Percentiles rank a stretch among this genome's conserved stretches.
phyloP scores from a whole-genome alignment of 1,140 invertebrate species.

The Zaprionus africanus region DNA sequence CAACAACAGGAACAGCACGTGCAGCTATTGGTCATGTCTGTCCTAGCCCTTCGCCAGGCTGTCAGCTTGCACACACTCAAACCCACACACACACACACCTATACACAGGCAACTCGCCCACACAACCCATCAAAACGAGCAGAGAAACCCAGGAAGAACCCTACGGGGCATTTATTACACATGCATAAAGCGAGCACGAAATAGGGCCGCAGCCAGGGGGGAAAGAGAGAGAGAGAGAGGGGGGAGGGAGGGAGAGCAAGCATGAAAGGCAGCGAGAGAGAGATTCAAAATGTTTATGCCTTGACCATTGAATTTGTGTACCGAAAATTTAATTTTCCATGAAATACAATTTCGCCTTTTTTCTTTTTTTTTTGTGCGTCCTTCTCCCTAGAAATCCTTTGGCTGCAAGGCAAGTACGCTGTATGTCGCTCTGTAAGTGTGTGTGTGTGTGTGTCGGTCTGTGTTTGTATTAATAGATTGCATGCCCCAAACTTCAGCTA shows the following conservation, averaged over 20 bases:
- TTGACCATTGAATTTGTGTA: conserved; percentile 57
- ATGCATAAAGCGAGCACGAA: conserved; percentile 26
- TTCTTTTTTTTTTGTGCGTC: conserved; percentile 17
- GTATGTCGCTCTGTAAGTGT: background rate
- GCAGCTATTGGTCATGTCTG: conserved; percentile 24
- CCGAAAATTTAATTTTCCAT: conserved; percentile 55
- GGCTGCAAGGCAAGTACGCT: conserved; percentile 13
- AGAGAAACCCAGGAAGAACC: conserved; percentile 32
- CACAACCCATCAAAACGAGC: conserved; percentile 46
- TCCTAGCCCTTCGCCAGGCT: conserved; percentile 16
- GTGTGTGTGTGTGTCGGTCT: conserved; percentile 12
- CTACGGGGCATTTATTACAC: conserved; percentile 43
- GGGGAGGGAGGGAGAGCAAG: background rate
- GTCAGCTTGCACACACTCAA: conserved; percentile 17
- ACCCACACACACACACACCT: conserved; percentile 10
- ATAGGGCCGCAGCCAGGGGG: background rate
- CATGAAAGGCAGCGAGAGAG: background rate
- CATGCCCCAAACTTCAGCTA: conserved; percentile 42
- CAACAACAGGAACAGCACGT: conserved; percentile 20
- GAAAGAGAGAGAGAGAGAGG: background rate
- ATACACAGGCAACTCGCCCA: background rate
- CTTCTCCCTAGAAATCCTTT: conserved; percentile 29
- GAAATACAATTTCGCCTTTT: conserved; percentile 48
- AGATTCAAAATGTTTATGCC: conserved; percentile 43
- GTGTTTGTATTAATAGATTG: conserved; percentile 69